Percentiles rank a stretch among this genome's conserved stretches.
These are phyloP conservation scores for Bombus fervidus DNA, from an alignment of 1,140 invertebrate genomes.

Conservation along the genomic window DNA sequence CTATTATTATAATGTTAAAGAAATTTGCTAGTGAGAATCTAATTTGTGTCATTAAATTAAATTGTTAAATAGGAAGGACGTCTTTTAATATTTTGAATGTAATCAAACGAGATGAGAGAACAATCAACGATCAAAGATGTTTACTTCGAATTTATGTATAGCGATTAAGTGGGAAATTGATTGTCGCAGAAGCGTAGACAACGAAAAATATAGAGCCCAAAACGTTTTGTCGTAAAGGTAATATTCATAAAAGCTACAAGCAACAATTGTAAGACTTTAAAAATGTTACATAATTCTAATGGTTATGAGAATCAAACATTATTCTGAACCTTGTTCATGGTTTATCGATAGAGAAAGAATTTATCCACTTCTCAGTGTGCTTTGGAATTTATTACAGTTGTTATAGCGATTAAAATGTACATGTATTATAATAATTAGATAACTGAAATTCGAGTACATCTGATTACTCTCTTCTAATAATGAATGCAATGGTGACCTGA, in stretches of 20 bases:
- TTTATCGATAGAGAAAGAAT: slow-evolving; percentile 1
- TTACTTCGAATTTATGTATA: background rate
- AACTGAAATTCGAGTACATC: background rate
- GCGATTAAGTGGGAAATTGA: slow-evolving; percentile 1
- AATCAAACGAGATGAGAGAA: background rate
- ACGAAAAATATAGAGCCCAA: slow-evolving; percentile 22
- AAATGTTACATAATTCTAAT: background rate
- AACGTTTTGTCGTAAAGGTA: background rate
- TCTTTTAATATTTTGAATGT: background rate
- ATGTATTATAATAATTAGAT: slow-evolving; percentile 1
- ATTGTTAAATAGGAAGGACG: background rate
- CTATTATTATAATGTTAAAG: background rate
- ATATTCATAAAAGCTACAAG: background rate
- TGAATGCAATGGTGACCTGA: slow-evolving; percentile 36
- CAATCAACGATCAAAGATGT: background rate
- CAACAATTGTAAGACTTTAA: background rate
- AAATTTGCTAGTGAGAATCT: background rate
- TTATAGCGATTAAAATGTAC: slow-evolving; percentile 2
- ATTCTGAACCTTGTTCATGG: background rate
- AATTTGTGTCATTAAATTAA: background rate
- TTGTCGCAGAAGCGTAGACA: slow-evolving; percentile 29
- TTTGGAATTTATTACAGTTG: slow-evolving; percentile 17
- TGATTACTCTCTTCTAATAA: slow-evolving; percentile 12
- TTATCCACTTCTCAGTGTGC: slow-evolving; percentile 29
- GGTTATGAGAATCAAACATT: background rate